Conservation (phyloP, 92 coral and sea anemone species). For the Parazoanthus darwini region DNA sequence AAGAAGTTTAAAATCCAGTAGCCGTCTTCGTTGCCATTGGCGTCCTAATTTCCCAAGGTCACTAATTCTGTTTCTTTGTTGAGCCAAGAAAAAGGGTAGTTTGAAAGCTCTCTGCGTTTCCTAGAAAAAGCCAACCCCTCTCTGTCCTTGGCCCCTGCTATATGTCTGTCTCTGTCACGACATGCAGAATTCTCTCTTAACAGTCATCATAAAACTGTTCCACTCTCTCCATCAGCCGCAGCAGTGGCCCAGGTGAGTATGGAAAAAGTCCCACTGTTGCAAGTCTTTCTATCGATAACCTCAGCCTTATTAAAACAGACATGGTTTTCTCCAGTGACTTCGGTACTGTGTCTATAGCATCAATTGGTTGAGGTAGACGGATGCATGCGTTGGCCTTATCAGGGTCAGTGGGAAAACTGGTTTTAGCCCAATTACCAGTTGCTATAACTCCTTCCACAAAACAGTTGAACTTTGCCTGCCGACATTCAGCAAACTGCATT, state of each 20-base stretch:
- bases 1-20: too few relatives aligned
- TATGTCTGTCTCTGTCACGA: too few relatives aligned
- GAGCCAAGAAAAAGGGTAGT: too few relatives aligned
- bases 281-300: slow-evolving; percentile 67
- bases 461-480: background rate
- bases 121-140: too few relatives aligned
- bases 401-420: background rate
- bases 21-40: too few relatives aligned
- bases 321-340: slow-evolving; percentile 58
- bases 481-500: background rate
- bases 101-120: too few relatives aligned
- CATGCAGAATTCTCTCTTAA: background rate
- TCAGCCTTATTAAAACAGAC: slow-evolving; percentile 75
- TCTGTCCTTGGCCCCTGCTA: too few relatives aligned
- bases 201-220: slow-evolving; percentile 74
- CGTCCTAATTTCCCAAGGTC: too few relatives aligned
- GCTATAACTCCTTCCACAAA: background rate
- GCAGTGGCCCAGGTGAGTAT: slow-evolving; percentile 62
- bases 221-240: slow-evolving; percentile 57
- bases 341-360: background rate
- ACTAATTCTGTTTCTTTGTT: too few relatives aligned
- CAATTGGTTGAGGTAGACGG: background rate
- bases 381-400: background rate
- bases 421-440: background rate
- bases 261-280: slow-evolving; percentile 66